Base-by-base conservation (phyloP, 1,140 invertebrate genomes). In the Zaprionus vittiger region DNA sequence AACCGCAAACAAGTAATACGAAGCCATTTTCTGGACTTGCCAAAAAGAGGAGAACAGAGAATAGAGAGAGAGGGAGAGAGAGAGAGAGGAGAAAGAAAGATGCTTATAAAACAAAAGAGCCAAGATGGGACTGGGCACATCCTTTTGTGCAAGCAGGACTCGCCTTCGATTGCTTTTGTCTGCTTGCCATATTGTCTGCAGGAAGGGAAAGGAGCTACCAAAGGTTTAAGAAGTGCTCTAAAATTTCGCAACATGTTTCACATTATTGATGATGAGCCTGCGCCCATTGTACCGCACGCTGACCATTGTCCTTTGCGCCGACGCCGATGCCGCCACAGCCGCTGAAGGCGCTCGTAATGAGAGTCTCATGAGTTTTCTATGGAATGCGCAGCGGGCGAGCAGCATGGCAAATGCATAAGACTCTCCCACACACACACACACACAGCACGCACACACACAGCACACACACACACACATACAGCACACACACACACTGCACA, bases 191-290 rank as follows among this genome's bases (percentile, higher is more conserved):
- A 90, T 89, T 89, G 85, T 84, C 69, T 54, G 64, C 79, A 47
- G 41, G 12, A 41, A 12, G 20, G 15, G 22, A 57, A 62, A 64
- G 5, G 68, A 22, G 47, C 20, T 15, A 14, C 38, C 15, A 84
- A 79, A 80, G 75, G 78, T 84, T 85, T 84, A 70, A 77, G 79
- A 59, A 59, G 65, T 77, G 73, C 79, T 85, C 79, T 72, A 70
- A 79, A 73, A 89, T 84, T 90, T 89, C 68, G 84, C 84, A 90
- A 89, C 84, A 89, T 89, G 85, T 90, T 89, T 85, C 79, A 80
- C 73, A 85, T 89, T 89, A 89, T 89, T 81, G 73, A 81, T 81
- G 75, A 89, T 74, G 73, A 78, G 65, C 56, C 71, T 68, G 52
- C 70, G 38, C 65, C 57, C 64, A 77, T 82, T 55, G 73, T 72